Percentiles rank a stretch among this genome's conserved stretches.
These are phyloP conservation scores for Channa striata DNA, from an alignment of 2,797 vertebrate species.

Conservation along the genomic window DNA sequence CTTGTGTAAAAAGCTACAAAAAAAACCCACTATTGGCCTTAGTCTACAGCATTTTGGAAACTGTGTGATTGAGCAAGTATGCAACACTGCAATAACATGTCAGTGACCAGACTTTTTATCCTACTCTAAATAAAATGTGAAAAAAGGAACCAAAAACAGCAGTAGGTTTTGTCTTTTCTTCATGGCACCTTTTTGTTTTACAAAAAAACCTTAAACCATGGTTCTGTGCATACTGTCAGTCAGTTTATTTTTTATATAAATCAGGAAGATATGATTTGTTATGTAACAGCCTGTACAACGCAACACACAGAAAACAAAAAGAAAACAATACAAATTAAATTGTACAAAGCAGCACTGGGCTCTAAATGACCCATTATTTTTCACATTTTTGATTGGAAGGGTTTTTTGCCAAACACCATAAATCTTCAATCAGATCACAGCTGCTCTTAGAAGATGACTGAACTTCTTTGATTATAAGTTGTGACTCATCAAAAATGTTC, in stretches of 20 bases:
- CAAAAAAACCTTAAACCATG: background rate
- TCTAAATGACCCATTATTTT: constrained; percentile 76
- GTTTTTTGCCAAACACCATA: constrained; percentile 42
- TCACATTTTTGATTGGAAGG: constrained; percentile 86
- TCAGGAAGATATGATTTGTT: constrained; percentile 87
- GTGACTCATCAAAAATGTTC: constrained; percentile 49
- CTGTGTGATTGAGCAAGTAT: constrained; percentile 79
- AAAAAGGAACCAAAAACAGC: constrained; percentile 38
- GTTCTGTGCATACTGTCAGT: constrained; percentile 79
- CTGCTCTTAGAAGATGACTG: constrained; percentile 58
- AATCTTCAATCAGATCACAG: constrained; percentile 59
- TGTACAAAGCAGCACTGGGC: constrained; percentile 85
- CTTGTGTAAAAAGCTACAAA: constrained; percentile 65
- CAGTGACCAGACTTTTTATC: constrained; percentile 76
- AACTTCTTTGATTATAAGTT: constrained; percentile 50
- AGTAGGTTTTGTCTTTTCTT: constrained; percentile 58
- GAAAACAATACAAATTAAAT: constrained; percentile 77
- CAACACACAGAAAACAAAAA: constrained; percentile 74
- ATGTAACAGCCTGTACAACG: constrained; percentile 88
- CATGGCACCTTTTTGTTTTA: background rate
- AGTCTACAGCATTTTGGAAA: constrained; percentile 75
- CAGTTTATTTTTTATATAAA: constrained; percentile 83
- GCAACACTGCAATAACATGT: constrained; percentile 82
- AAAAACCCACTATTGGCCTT: constrained; percentile 79
- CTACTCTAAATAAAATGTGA: constrained; percentile 82